These are phyloP conservation scores for Sebastes fasciatus DNA, from an alignment of 2,113 vertebrate genomes.

Conservation along the genomic window DNA sequence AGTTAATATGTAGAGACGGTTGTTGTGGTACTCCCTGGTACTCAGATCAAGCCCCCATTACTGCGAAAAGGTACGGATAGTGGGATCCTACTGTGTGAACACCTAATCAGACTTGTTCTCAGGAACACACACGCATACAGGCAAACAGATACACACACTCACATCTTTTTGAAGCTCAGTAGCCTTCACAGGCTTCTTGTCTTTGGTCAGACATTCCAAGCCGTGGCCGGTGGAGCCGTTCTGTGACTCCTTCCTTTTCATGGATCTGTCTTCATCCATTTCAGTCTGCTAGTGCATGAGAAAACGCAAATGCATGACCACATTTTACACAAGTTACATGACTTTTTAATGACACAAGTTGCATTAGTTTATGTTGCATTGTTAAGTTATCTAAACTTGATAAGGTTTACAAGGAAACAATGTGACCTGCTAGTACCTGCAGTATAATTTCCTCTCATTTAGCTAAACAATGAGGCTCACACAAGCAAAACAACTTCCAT, in stretches of 20 bases:
- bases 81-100: slow-evolving; percentile 52
- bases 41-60: slow-evolving; percentile 25
- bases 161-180: slow-evolving; percentile 78
- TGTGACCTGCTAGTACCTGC: neutral
- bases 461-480: neutral
- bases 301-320: neutral
- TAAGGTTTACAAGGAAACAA: neutral
- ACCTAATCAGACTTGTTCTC: slow-evolving; percentile 53
- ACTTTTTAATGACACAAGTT: neutral
- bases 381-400: neutral
- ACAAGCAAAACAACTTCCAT: neutral
- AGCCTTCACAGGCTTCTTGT: slow-evolving; percentile 56
- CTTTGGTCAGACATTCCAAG: neutral
- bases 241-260: slow-evolving; percentile 45
- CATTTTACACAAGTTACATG: neutral
- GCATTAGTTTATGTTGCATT: neutral
- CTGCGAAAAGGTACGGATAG: slow-evolving; percentile 17
- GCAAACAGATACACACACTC: slow-evolving; percentile 24
- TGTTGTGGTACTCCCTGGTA: slow-evolving; percentile 65
- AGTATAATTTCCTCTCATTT: neutral
- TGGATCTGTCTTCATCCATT: slow-evolving; percentile 55
- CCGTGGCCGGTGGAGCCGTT: slow-evolving; percentile 41
- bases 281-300: slow-evolving; percentile 16
- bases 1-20: slow-evolving; percentile 56
- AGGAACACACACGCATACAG: slow-evolving; percentile 9